Evolutionary conservation across 2,797 vertebrate genomes (phyloP), one percentile per base, ranked within the genome.

Genomic region (Merluccius polli): DNA sequence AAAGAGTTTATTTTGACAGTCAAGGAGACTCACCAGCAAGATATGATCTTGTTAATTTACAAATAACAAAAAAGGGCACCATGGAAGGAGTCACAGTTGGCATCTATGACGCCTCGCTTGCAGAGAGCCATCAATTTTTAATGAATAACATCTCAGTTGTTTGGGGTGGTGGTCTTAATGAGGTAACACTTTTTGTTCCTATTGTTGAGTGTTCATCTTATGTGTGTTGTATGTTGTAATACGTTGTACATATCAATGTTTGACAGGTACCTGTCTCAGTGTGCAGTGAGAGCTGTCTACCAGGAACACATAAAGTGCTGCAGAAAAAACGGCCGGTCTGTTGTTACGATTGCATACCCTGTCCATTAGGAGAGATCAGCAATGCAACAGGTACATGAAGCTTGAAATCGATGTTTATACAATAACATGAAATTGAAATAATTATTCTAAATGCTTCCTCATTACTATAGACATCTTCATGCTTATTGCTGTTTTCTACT

Each of bases 1-100:
- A 94, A 71, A 86, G 78, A 76, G 88, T 95, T 41, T 92, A 89
- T 88, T 95, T 95, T 83, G 90, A 94, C 82, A 82, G 78, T 16
- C 93, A 93, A 41, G 94, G 95, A 77, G 94, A 95, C 81, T 89
- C 90, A 1, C 92, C 92, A 7, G 92, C 93, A 48, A 93, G 89
- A 90, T 95, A 95, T 85, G 94, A 95, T 77, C 83, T 95, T 38
- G 91, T 95, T 15, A 95, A 95, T 85, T 86, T 94, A 86, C 93
- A 94, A 86, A 86, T 78, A 5, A 86, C 85, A 63, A 76, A 79
- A 38, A 90, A 73, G 77, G 90, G 86, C 24, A 84, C 77, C 29
- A 86, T 93, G 77, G 83, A 89, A 33, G 88, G 88, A 38, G 81
- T 85, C 31, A 93, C 92, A 32, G 83, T 94, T 30, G 94, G 94